Evolutionary conservation across 2,113 vertebrate species (phyloP).

Genomic region (Leptocoma aspasia): DNA sequence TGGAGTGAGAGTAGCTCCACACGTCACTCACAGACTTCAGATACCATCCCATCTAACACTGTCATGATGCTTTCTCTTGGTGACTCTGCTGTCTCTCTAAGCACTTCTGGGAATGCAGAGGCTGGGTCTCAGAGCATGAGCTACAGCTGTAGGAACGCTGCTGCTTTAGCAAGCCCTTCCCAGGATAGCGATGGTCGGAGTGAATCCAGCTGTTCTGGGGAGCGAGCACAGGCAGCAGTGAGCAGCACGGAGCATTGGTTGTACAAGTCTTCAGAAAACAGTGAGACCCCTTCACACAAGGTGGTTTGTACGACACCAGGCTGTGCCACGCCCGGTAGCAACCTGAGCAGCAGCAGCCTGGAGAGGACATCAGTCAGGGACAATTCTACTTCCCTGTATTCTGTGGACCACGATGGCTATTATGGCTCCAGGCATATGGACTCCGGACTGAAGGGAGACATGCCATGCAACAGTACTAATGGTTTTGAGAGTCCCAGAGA

Average conservation of each 20-base stretch:
- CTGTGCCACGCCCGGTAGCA: slow-evolving; percentile 82
- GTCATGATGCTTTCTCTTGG: slow-evolving; percentile 66
- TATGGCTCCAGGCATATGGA: slow-evolving; percentile 81
- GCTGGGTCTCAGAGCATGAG: slow-evolving; percentile 66
- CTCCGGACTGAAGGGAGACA: slow-evolving; percentile 73
- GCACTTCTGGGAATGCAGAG: slow-evolving; percentile 55
- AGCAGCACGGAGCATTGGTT: slow-evolving; percentile 78
- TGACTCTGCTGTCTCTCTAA: slow-evolving; percentile 69
- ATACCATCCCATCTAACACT: slow-evolving; percentile 46
- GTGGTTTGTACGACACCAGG: slow-evolving; percentile 71
- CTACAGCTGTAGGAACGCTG: slow-evolving; percentile 42
- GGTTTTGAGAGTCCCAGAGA: slow-evolving; percentile 80
- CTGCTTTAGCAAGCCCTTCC: slow-evolving; percentile 35
- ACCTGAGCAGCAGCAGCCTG: slow-evolving; percentile 83
- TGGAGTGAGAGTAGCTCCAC: slow-evolving; percentile 67
- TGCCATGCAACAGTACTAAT: slow-evolving; percentile 61
- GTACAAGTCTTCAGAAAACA: slow-evolving; percentile 74
- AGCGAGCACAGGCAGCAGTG: slow-evolving; percentile 67
- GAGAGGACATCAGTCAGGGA: slow-evolving; percentile 80
- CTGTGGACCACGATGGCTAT: slow-evolving; percentile 85
- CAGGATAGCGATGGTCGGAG: slow-evolving; percentile 70
- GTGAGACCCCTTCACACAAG: slow-evolving; percentile 67
- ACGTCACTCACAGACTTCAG: slow-evolving; percentile 57
- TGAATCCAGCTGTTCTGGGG: slow-evolving; percentile 78
- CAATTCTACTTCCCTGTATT: slow-evolving; percentile 83